Conservation (phyloP, 2,888 invertebrate species). For the Odontocolon sp. region DNA sequence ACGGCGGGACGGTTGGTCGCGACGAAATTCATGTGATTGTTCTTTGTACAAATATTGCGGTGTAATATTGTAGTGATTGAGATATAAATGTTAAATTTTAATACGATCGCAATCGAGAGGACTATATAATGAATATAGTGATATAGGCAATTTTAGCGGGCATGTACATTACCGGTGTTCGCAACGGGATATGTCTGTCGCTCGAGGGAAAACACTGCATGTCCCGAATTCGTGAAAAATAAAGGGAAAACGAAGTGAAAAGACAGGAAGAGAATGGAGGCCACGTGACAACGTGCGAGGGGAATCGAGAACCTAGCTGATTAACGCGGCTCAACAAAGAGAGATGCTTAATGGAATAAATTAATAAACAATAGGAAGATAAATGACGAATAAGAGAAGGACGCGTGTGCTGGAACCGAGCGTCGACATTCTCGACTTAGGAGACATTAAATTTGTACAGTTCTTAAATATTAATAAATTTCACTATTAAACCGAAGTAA, state of each 20-base stretch:
- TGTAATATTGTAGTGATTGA: conserved; percentile 81
- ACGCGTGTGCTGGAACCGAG: conserved; percentile 73
- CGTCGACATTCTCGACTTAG: conserved; percentile 78
- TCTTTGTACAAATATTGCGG: conserved; percentile 84
- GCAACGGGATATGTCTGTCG: conserved; percentile 61
- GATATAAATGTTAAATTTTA: conserved; percentile 81
- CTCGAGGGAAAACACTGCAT: conserved; percentile 48
- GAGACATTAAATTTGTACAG: conserved; percentile 81
- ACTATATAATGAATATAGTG: conserved; percentile 76
- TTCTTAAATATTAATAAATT: conserved; percentile 80
- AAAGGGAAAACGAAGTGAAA: conserved; percentile 7
- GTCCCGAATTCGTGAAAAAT: conserved; percentile 14
- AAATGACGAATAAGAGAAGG: conserved; percentile 42
- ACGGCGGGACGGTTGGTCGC: conserved; percentile 46
- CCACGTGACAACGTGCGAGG: conserved; percentile 37
- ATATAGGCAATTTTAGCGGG: conserved; percentile 80
- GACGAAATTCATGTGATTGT: conserved; percentile 83
- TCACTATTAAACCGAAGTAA: conserved; percentile 75
- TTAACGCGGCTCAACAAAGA: conserved; percentile 21
- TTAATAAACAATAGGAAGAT: conserved; percentile 20
- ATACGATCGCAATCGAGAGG: conserved; percentile 80
- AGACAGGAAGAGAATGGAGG: not conserved
- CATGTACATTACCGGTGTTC: conserved; percentile 79
- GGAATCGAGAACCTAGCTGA: conserved; percentile 32
- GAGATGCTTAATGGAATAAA: conserved; percentile 14